Evolutionary conservation across 2,797 vertebrate species (phyloP).

Genomic region (Enteromius argenteus): DNA sequence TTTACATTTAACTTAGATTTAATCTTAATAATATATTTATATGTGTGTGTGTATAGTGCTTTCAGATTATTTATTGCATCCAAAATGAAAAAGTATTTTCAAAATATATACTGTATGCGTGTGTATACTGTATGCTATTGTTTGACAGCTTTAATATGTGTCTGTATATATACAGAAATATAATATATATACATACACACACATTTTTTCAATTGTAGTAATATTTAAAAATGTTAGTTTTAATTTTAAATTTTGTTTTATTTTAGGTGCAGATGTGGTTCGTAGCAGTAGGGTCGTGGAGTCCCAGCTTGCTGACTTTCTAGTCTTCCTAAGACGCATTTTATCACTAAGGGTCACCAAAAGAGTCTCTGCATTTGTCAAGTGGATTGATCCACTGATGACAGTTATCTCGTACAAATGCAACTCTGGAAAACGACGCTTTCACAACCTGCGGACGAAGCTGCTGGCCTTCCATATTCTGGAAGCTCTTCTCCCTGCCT

Average conservation of each 20-base stretch:
- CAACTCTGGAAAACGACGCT: slow-evolving; percentile 75
- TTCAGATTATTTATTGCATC: no score
- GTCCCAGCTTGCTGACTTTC: slow-evolving; percentile 82
- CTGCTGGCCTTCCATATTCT: slow-evolving; percentile 84
- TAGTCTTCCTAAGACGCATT: slow-evolving; percentile 82
- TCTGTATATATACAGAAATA: no score
- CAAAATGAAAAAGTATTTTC: no score
- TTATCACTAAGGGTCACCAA: slow-evolving; percentile 78
- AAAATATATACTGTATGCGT: no score
- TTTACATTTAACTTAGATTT: no score
- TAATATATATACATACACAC: no score
- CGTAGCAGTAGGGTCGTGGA: slow-evolving; percentile 77
- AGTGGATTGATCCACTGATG: slow-evolving; percentile 83
- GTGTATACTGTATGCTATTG: no score
- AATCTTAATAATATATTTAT: no score
- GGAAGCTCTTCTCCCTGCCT: slow-evolving; percentile 81
- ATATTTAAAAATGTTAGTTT: not conserved
- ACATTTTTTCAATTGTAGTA: not conserved
- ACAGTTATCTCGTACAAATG: slow-evolving; percentile 80
- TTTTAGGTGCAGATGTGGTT: slow-evolving; percentile 63
- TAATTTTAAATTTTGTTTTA: not conserved
- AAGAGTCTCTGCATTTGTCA: slow-evolving; percentile 77
- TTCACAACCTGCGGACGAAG: slow-evolving; percentile 82
- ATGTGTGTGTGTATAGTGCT: no score
- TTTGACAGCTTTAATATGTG: no score